Conservation (phyloP, 2,797 vertebrate genomes). For the Myioborus miniatus region DNA sequence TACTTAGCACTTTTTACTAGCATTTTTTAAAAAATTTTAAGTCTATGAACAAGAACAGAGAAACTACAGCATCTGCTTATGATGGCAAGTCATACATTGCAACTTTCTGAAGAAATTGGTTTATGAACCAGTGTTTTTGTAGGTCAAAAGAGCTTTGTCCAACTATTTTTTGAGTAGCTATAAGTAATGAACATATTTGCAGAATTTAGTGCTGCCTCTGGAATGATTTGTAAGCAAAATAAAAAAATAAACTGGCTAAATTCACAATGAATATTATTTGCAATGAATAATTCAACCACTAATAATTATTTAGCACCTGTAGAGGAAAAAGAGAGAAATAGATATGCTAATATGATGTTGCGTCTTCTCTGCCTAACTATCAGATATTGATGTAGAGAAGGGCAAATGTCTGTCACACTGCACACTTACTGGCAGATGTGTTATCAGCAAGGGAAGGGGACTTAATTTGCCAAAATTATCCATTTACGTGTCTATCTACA, state of each 20-base stretch:
- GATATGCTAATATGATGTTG: slow-evolving; percentile 56
- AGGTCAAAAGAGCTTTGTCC: slow-evolving; percentile 12
- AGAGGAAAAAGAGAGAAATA: slow-evolving; percentile 59
- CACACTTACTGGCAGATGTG: slow-evolving; percentile 14
- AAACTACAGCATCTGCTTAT: background rate
- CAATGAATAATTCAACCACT: slow-evolving; percentile 68
- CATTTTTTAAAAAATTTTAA: background rate
- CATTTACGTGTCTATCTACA: background rate
- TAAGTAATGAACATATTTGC: background rate
- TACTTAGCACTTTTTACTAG: background rate
- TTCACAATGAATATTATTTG: slow-evolving; percentile 73
- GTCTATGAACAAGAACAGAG: background rate
- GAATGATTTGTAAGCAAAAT: slow-evolving; percentile 55
- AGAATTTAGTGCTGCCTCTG: slow-evolving; percentile 25
- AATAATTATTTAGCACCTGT: slow-evolving; percentile 75
- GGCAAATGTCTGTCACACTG: slow-evolving; percentile 27
- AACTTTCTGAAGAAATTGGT: background rate
- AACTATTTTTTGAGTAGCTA: slow-evolving; percentile 18
- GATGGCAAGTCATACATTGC: background rate
- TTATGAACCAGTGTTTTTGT: background rate
- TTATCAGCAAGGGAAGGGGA: slow-evolving; percentile 21
- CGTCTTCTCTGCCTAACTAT: slow-evolving; percentile 66
- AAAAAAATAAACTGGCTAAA: background rate
- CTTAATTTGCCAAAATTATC: background rate
- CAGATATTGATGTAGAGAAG: slow-evolving; percentile 40